These are phyloP conservation scores for Craterocephalus amniculus DNA, from an alignment of 2,797 vertebrate genomes.

Conservation along the genomic window DNA sequence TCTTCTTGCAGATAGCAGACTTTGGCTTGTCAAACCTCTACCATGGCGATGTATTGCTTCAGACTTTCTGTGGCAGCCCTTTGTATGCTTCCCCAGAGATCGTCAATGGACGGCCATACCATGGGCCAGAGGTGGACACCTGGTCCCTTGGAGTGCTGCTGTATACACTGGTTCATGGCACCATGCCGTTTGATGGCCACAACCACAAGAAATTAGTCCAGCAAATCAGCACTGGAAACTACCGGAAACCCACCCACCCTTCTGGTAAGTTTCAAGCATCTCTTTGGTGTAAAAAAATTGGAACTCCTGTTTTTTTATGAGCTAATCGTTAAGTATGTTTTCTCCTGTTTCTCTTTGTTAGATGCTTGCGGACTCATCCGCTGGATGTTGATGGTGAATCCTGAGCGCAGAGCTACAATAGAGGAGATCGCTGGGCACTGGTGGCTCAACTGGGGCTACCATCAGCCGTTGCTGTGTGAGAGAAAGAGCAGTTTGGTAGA, in stretches of 20 bases:
- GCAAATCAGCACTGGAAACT: conserved; percentile 93
- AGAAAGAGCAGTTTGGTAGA: conserved; percentile 69
- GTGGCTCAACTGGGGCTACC: conserved; percentile 99
- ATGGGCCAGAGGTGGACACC: conserved; percentile 96
- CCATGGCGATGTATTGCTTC: conserved; percentile 88
- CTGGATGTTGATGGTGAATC: conserved; percentile 98
- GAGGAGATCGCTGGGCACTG: conserved; percentile 95
- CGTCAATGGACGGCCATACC: conserved; percentile 93
- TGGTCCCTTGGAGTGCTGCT: conserved; percentile 97
- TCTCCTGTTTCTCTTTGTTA: conserved; percentile 60
- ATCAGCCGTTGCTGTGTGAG: conserved; percentile 79
- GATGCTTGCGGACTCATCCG: conserved; percentile 98
- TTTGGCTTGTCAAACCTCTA: conserved; percentile 96
- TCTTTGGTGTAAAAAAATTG: not conserved
- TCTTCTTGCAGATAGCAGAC: conserved; percentile 89
- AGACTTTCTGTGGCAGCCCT: conserved; percentile 96
- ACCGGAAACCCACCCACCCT: conserved; percentile 88
- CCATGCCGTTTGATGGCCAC: conserved; percentile 95
- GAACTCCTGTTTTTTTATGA: not conserved
- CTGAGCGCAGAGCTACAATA: conserved; percentile 91
- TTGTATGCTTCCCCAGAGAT: conserved; percentile 97
- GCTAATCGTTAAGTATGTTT: not conserved
- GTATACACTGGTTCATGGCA: conserved; percentile 93
- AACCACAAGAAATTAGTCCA: conserved; percentile 92
- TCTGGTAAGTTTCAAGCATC: conserved; percentile 84